Evolutionary conservation across 2,113 vertebrate species (phyloP).

Genomic region (Trogon surrucura): DNA sequence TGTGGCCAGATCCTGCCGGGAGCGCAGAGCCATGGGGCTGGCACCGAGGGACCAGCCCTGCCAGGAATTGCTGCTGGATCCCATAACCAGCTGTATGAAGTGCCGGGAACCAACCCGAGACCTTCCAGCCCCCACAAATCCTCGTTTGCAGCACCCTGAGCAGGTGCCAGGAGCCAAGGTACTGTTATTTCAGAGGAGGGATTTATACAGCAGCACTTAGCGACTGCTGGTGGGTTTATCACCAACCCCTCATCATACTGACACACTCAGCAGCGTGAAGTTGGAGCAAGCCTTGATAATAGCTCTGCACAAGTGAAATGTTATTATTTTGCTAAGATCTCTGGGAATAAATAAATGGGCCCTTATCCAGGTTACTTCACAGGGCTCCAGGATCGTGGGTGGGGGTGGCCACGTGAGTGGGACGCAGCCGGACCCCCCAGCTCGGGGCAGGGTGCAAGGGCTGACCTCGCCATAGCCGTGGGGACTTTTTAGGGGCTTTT

Average conservation of each 20-base stretch:
- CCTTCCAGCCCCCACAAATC: not conserved
- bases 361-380: rapidly evolving
- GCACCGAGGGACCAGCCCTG: rapidly evolving
- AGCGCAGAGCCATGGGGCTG: not conserved
- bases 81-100: rapidly evolving
- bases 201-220: not conserved
- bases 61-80: not conserved
- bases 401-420: rapidly evolving
- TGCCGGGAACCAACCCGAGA: rapidly evolving
- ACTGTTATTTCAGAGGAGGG: not conserved
- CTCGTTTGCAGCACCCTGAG: rapidly evolving
- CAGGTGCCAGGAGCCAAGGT: not conserved
- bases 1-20: rapidly evolving
- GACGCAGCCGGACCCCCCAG: rapidly evolving
- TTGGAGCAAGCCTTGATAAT: not conserved
- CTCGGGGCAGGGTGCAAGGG: rapidly evolving
- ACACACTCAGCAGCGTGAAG: not conserved
- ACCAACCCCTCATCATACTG: slow-evolving; percentile 6
- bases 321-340: not conserved
- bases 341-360: not conserved
- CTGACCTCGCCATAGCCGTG: rapidly evolving
- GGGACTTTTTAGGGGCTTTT: not conserved
- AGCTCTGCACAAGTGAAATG: not conserved
- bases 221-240: not conserved
- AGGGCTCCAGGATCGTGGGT: not conserved